phyloP scores from a whole-genome alignment of 1,140 invertebrate species.

The Lucilia cuprina region DNA sequence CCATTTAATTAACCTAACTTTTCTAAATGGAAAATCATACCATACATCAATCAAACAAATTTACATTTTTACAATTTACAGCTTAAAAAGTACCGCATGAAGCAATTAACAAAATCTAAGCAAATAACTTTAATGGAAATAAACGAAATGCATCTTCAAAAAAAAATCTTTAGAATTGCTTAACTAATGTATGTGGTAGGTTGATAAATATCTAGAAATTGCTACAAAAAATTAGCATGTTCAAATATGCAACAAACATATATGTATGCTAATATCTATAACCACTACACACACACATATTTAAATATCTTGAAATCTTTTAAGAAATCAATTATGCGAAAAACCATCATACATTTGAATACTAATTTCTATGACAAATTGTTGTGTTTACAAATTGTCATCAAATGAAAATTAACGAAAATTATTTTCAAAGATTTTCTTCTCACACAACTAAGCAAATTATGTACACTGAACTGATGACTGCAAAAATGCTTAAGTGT shows the following conservation, averaged over 20 bases:
- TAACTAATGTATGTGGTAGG: not conserved
- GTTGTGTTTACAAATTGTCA: not conserved
- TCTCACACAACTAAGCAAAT: not conserved
- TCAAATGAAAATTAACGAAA: not conserved
- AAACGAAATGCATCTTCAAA: not conserved
- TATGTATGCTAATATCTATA: not conserved
- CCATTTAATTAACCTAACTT: too few relatives aligned
- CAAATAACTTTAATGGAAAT: not conserved
- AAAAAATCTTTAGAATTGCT: not conserved
- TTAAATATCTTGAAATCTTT: not conserved
- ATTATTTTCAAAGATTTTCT: not conserved
- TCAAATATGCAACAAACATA: not conserved
- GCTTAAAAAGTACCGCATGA: not conserved
- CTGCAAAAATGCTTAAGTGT: too few relatives aligned
- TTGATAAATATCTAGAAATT: not conserved
- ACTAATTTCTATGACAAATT: constrained; percentile 3
- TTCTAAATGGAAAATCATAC: too few relatives aligned
- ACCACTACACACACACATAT: not conserved
- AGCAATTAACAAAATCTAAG: not conserved
- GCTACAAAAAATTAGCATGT: not conserved
- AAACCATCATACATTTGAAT: not conserved
- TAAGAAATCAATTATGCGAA: not conserved
- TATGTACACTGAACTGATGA: not conserved
- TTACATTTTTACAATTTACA: too few relatives aligned
- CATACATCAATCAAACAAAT: too few relatives aligned